Conservation (phyloP, 30 jellyfish, hydroid and myxozoan species). For the Nemopilema nomurai region DNA sequence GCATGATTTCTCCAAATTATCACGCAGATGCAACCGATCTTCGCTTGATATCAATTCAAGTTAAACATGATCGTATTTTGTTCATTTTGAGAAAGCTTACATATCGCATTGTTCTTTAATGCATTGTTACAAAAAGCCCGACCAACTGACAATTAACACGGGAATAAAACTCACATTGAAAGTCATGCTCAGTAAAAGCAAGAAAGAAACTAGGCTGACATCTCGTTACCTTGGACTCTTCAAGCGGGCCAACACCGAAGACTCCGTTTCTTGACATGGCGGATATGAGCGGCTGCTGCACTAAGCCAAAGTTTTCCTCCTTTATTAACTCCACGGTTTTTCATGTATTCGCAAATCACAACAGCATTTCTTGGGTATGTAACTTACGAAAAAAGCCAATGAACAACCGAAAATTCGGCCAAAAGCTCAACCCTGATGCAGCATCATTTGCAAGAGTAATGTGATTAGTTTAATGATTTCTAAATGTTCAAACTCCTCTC, state of each 20-base stretch:
- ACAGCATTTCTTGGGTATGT: background rate
- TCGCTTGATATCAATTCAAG: background rate
- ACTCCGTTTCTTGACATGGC: conserved; percentile 53
- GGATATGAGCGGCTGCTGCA: conserved; percentile 41
- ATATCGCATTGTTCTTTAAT: background rate
- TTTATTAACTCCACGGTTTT: conserved; percentile 40
- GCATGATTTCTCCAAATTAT: too few species aligned
- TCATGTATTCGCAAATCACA: conserved; percentile 33
- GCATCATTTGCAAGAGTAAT: conserved; percentile 26
- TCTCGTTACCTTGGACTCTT: conserved; percentile 17
- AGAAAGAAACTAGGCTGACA: too few species aligned
- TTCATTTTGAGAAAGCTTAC: background rate
- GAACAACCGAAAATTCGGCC: background rate
- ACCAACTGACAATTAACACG: too few species aligned
- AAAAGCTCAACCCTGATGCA: background rate
- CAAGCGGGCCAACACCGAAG: conserved; percentile 29
- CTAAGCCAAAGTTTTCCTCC: conserved; percentile 30
- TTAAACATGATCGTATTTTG: background rate
- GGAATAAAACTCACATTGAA: too few species aligned
- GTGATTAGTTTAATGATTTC: conserved; percentile 48
- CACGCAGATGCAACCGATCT: too few species aligned
- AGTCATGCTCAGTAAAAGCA: too few species aligned
- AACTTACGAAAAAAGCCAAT: background rate
- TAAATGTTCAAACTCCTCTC: conserved; percentile 15
- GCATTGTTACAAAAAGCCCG: background rate